Base-by-base conservation (phyloP, 2,888 invertebrate genomes). In the Platycheirus albimanus region DNA sequence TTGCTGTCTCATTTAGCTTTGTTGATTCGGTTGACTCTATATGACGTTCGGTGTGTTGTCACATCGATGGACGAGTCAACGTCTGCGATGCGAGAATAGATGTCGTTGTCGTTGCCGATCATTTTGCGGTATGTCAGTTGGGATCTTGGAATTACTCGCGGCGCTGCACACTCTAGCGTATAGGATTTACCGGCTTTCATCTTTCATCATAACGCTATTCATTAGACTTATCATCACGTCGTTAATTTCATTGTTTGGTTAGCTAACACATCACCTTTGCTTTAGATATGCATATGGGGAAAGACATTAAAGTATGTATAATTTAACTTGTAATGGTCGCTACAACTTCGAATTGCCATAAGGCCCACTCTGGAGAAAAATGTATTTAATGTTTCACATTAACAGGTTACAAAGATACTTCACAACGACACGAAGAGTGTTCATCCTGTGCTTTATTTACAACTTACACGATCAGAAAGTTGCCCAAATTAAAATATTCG, bases 151-250 rank as follows among this genome's bases (percentile, higher is more conserved):
- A 78, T 78, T 78, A 79, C 72, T 69, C 63, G 72, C 71, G 61
- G 71, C 66, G 77, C 69, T 74, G 83, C 69, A 64, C 72, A 24
- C 24, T 41, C 33, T 52, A 33, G 52, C 45, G 45, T 63, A 64
- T 69, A 72, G 78, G 51, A 69, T 77, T 74, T 78, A 83, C 83
- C 83, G 83, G 74, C 83, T 83, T 83, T 78, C 77, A 83, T 83
- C 83, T 72, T 77, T 64, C 78, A 69, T 78, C 83, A 83, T 83
- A 78, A 78, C 69, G 72, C 64, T 77, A 83, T 78, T 64, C 74
- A 78, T 72, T 83, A 36, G 69, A 63, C 33, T 77, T 78, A 78
- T 83, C 83, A 74, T 61, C 83, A 83, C 74, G 63, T 80, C 52
- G 43, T 2, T 19, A 52, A 41, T 45, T 20, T 67, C 36, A 71